Percentiles rank a stretch among this genome's conserved stretches.
Evolutionary conservation across 2,888 invertebrate genomes (phyloP).

Genomic region (Silvanus unidentatus): DNA sequence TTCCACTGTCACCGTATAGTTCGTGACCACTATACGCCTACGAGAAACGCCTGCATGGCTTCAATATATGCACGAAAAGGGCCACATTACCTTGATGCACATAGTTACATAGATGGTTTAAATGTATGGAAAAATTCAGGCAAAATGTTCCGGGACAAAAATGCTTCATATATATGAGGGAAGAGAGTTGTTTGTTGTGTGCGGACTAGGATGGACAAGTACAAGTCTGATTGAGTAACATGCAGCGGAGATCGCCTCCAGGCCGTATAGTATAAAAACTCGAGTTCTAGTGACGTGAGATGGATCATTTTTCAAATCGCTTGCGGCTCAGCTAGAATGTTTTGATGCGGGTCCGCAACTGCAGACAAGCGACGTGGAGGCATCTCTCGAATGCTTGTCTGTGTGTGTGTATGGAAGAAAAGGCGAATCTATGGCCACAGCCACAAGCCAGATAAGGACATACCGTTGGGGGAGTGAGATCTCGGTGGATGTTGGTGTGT

Average conservation of each 20-base stretch:
- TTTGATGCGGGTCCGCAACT: constrained; percentile 44
- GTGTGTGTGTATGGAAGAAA: neutral
- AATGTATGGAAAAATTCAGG: neutral
- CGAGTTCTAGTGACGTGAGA: constrained; percentile 40
- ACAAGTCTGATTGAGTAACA: constrained; percentile 11
- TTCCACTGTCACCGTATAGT: constrained; percentile 40
- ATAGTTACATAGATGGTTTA: neutral
- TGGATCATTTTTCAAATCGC: constrained; percentile 48
- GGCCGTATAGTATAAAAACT: constrained; percentile 32
- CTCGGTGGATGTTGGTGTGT: neutral
- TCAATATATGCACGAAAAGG: no score
- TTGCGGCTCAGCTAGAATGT: constrained; percentile 43
- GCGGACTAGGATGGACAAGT: neutral
- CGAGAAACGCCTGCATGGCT: constrained; percentile 34
- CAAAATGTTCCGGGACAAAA: neutral
- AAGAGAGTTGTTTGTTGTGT: neutral
- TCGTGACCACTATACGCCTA: constrained; percentile 42
- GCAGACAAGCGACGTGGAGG: constrained; percentile 22
- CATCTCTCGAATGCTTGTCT: constrained; percentile 13
- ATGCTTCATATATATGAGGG: neutral
- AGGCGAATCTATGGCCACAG: constrained; percentile 17
- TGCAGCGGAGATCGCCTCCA: constrained; percentile 22
- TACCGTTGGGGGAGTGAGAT: constrained; percentile 16
- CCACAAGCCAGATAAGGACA: constrained; percentile 32
- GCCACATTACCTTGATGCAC: no score